These are phyloP conservation scores for Crotalus horridus DNA, from an alignment of 2,113 vertebrate genomes.

Conservation along the genomic window DNA sequence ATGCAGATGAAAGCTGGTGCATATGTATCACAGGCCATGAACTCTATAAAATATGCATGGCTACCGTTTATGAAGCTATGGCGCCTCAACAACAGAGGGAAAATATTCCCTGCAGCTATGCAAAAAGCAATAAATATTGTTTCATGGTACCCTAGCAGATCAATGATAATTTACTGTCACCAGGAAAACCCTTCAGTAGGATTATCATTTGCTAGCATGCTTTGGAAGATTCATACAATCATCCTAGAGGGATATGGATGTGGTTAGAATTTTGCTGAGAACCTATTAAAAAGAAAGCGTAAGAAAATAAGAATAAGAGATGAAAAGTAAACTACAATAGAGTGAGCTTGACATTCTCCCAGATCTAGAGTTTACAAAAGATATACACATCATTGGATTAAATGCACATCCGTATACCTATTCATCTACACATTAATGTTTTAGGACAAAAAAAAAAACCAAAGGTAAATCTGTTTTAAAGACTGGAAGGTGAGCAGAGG, in stretches of 20 bases:
- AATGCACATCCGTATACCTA: neutral
- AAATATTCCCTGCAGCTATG: neutral
- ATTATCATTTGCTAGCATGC: neutral
- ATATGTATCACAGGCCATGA: neutral
- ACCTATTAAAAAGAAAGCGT: neutral
- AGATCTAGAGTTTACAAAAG: neutral
- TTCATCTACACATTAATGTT: neutral
- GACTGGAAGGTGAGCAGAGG: neutral
- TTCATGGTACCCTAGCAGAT: neutral
- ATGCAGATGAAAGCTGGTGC: fast-evolving
- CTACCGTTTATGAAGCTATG: neutral
- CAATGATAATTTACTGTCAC: neutral
- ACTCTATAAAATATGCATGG: neutral
- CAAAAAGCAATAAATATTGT: neutral
- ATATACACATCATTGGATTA: neutral
- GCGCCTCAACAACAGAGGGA: neutral
- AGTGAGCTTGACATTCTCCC: neutral
- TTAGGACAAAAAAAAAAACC: neutral
- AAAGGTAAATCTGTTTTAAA: neutral
- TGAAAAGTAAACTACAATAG: neutral
- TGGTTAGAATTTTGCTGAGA: neutral
- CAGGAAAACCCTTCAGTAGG: neutral
- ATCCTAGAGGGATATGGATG: no score
- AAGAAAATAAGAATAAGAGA: neutral
- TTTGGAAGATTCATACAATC: neutral